Base-by-base conservation (phyloP, 2,888 invertebrate genomes). In the Drosophila differens region DNA sequence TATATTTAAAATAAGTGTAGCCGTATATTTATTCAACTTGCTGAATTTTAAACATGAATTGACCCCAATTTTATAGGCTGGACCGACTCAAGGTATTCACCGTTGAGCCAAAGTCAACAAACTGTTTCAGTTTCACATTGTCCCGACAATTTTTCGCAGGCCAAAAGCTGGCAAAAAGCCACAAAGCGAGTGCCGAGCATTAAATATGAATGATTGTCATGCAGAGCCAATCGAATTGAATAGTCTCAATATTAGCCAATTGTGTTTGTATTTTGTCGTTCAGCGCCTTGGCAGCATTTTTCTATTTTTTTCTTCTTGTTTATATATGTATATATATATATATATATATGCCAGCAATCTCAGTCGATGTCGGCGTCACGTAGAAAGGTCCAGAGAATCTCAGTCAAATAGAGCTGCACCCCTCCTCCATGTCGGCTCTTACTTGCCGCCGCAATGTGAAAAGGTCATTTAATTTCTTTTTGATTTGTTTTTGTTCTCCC, bases 391-490 rank as follows among this genome's bases (percentile, higher is more conserved):
- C 12, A 12, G 3, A 22, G 25, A 49, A 47, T 47, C 33, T 19
- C n/a, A 9, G 14, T 32, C 37, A 16, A 16, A n/a, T 52, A 39
- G 19, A 5, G 51, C 28, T 51, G 22, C 22, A 16, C 2, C 47
- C 47, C 22, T 7, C 22, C 47, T 22, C 22, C 2, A 22, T 22
- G 9, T 25, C 22, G 4, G 2, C 47, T 47, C 12, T 12, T 12
- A 9, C 49, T 49, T 28, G 39, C 70, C 76, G 82, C 67, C 82
- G 63, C 83, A 69, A 83, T 74, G 76, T 79, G 84, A 83, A 90
- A 90, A 87, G 90, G 89, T 83, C 89, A 86, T 79, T 90, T 87
- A 90, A 87, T 87, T 90, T 90, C 82, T 86, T 87, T 87, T 90
- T 87, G 87, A 87, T 87, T 90, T 89, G 82, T 82, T 85, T 75